phyloP scores from a whole-genome alignment of 2,113 vertebrate genomes.

The Boleophthalmus pectinirostris region DNA sequence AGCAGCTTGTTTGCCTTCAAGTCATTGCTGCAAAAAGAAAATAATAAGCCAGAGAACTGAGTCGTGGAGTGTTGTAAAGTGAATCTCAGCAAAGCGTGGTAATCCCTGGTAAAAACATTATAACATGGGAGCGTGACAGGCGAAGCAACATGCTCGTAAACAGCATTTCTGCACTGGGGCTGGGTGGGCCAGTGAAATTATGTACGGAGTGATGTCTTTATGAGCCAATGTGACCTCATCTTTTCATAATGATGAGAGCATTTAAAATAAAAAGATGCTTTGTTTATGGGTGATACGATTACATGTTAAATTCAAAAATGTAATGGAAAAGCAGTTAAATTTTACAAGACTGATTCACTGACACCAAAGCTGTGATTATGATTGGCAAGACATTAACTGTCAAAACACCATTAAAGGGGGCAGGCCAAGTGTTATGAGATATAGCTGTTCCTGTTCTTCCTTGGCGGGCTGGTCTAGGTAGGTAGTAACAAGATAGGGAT shows the following conservation, averaged over 20 bases:
- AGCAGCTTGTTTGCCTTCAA: constrained; percentile 50
- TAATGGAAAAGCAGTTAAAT: constrained; percentile 16
- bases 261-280: neutral
- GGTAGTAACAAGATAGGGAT: constrained; percentile 13
- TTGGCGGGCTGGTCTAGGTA: constrained; percentile 43
- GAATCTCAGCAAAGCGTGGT: constrained; percentile 33
- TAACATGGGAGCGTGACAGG: constrained; percentile 3
- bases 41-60: constrained; percentile 24
- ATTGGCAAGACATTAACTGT: constrained; percentile 32
- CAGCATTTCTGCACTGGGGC: constrained; percentile 18
- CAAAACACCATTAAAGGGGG: constrained; percentile 33
- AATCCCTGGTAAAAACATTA: constrained; percentile 28
- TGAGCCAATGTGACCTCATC: constrained; percentile 22
- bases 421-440: constrained; percentile 4
- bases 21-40: constrained; percentile 28
- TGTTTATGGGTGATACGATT: constrained; percentile 28
- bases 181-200: constrained; percentile 31
- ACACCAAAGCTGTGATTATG: constrained; percentile 46
- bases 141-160: constrained; percentile 20
- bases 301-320: constrained; percentile 17
- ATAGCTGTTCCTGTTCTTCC: constrained; percentile 26
- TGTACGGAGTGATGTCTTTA: constrained; percentile 35
- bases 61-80: constrained; percentile 35
- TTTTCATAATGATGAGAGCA: constrained; percentile 24
- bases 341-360: constrained; percentile 45